phyloP scores from a whole-genome alignment of 2,888 invertebrate species.

The Autographa gamma region DNA sequence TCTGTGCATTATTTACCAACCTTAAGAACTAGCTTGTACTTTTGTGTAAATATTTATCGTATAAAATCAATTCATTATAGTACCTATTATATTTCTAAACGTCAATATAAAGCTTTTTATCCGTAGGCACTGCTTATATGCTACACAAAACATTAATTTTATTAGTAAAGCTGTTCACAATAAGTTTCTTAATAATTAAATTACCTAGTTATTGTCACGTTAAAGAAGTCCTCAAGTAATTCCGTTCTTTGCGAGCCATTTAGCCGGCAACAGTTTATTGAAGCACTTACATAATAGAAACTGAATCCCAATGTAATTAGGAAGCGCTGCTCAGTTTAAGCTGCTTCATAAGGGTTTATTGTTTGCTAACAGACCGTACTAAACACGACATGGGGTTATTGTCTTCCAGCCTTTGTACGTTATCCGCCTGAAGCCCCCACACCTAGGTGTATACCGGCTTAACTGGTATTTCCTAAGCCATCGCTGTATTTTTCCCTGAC shows the following conservation, averaged over 20 bases:
- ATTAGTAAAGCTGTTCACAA: too few relatives aligned
- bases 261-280: constrained; percentile 3
- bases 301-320: constrained; percentile 20
- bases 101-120: too few relatives aligned
- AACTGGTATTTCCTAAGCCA: background rate
- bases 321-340: constrained; percentile 16
- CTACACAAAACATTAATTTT: too few relatives aligned
- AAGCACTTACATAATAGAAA: background rate
- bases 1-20: background rate
- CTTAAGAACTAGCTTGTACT: too few relatives aligned
- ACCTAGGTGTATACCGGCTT: background rate
- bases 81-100: too few relatives aligned
- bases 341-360: constrained; percentile 20
- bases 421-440: background rate
- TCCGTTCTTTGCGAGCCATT: background rate
- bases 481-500: background rate
- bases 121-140: too few relatives aligned
- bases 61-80: too few relatives aligned
- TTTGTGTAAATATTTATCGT: too few relatives aligned
- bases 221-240: background rate
- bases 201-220: too few relatives aligned
- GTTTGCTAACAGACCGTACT: constrained; percentile 22
- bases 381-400: constrained; percentile 42
- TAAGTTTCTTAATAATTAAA: too few relatives aligned
- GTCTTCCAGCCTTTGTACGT: constrained; percentile 29